Conservation (phyloP, 2,113 vertebrate genomes). For the Dromas ardeola region DNA sequence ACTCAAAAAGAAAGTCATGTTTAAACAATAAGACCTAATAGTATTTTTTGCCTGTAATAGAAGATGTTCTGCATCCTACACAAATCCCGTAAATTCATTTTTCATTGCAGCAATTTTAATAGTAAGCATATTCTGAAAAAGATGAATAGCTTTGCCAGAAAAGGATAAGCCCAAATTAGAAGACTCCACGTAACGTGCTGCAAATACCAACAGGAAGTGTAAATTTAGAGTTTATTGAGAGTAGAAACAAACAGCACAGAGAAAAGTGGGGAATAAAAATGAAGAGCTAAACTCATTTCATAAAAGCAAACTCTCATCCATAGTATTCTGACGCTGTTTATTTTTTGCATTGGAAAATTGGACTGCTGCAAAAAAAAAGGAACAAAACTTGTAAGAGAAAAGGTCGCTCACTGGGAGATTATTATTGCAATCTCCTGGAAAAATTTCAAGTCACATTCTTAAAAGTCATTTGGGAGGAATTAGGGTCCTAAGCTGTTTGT, state of each 20-base stretch:
- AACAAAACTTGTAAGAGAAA: background rate
- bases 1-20: background rate
- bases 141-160: background rate
- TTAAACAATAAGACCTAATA: background rate
- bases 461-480: background rate
- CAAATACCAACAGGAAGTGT: background rate
- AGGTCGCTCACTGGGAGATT: background rate
- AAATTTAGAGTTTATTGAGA: background rate
- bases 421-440: background rate
- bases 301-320: background rate
- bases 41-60: background rate
- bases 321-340: background rate
- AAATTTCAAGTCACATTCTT: slow-evolving; percentile 13
- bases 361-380: background rate
- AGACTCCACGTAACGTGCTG: background rate
- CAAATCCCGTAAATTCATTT: background rate
- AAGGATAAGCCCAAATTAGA: background rate
- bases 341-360: background rate
- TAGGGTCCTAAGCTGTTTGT: background rate
- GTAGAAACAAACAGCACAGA: background rate
- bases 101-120: background rate
- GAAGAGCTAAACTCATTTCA: background rate
- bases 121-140: background rate
- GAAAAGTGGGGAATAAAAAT: background rate
- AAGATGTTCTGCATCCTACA: background rate